These are phyloP conservation scores for Xenopus petersii DNA, from an alignment of 2,797 vertebrate genomes.

Conservation along the genomic window DNA sequence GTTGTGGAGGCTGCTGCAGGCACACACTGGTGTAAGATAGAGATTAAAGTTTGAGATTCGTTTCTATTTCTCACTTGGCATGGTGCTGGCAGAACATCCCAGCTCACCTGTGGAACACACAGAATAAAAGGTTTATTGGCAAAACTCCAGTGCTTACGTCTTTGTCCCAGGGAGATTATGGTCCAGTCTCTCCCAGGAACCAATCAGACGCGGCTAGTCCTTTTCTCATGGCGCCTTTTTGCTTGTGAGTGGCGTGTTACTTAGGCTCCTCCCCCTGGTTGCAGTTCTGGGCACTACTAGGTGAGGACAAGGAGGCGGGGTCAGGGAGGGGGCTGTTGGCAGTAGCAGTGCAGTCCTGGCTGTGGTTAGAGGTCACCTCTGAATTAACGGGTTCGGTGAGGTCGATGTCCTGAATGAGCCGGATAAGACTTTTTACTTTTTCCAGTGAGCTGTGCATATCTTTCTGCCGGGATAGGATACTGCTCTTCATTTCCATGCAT, in stretches of 20 bases:
- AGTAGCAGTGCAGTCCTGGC: conserved; percentile 73
- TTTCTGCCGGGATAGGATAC: conserved; percentile 91
- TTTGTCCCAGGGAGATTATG: conserved; percentile 74
- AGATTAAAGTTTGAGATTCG: conserved; percentile 74
- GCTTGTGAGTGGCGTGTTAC: conserved; percentile 62
- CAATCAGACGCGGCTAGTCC: conserved; percentile 66
- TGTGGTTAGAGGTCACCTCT: conserved; percentile 63
- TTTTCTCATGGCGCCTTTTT: conserved; percentile 68
- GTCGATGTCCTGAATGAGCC: conserved; percentile 94
- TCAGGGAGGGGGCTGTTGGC: conserved; percentile 71
- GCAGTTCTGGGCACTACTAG: conserved; percentile 85
- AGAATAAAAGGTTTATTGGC: conserved; percentile 95
- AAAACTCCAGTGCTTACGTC: conserved; percentile 88
- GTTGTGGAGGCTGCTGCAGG: conserved; percentile 90
- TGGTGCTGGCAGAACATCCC: conserved; percentile 82
- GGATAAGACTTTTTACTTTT: conserved; percentile 93
- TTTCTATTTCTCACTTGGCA: conserved; percentile 83
- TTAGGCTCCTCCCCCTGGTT: conserved; percentile 86
- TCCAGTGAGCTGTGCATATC: conserved; percentile 96
- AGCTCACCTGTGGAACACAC: conserved; percentile 92
- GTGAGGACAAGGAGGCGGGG: conserved; percentile 66
- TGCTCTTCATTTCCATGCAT: conserved; percentile 99
- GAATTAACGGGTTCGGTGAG: conserved; percentile 84
- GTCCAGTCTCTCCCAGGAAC: conserved; percentile 70
- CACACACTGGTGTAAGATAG: conserved; percentile 98